phyloP scores from a whole-genome alignment of 2,797 vertebrate species.

The Euphonia xanthogaster region DNA sequence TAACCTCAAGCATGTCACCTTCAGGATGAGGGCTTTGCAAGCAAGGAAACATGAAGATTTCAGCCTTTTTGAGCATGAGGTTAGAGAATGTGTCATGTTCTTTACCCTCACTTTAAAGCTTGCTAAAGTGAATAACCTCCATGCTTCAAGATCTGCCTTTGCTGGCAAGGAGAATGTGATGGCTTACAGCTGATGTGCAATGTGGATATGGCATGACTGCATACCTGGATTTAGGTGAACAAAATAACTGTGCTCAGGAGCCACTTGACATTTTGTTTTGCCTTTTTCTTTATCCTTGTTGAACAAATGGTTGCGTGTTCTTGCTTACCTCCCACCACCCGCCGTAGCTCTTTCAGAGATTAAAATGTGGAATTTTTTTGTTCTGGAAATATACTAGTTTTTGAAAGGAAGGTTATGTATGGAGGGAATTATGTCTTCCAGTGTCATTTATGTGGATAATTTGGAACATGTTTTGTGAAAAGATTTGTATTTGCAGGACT shows the following conservation, averaged over 20 bases:
- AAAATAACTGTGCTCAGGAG: not conserved
- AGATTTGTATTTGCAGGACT: slow-evolving; percentile 2
- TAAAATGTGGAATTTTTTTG: not conserved
- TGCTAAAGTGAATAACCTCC: not conserved
- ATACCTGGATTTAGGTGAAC: not conserved
- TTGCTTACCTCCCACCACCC: not conserved
- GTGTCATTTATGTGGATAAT: not conserved
- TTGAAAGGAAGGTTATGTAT: not conserved
- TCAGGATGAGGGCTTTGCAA: not conserved
- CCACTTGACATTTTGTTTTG: not conserved
- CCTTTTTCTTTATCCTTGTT: not conserved
- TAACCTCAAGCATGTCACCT: not conserved
- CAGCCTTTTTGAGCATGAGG: not conserved
- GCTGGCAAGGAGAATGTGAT: not conserved
- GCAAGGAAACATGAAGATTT: not conserved
- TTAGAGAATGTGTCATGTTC: not conserved
- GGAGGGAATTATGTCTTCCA: not conserved
- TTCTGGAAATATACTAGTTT: not conserved
- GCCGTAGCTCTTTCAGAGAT: not conserved
- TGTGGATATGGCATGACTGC: not conserved
- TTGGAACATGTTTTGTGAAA: not conserved
- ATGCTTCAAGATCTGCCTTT: not conserved
- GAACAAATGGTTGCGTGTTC: not conserved
- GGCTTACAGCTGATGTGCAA: not conserved
- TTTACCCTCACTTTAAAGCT: not conserved